Evolutionary conservation across 1,140 invertebrate species (phyloP).

Genomic region (Achroia grisella): DNA sequence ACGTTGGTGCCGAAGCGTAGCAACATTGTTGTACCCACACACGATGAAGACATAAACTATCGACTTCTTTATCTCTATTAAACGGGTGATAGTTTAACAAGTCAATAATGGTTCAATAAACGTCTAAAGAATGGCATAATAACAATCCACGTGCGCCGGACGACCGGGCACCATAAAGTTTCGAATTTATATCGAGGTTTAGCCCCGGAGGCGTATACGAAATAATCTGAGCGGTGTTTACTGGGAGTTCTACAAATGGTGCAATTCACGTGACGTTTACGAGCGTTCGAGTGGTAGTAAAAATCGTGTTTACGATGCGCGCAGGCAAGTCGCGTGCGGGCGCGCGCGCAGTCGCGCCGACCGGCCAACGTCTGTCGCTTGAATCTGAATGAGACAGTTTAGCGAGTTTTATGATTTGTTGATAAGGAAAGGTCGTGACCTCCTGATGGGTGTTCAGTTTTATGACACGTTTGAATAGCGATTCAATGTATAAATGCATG

Average conservation of each 20-base stretch:
- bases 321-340: conserved; percentile 5
- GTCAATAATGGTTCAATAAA: conserved; percentile 71
- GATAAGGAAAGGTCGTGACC: too few species aligned
- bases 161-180: conserved; percentile 49
- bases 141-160: conserved; percentile 58
- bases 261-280: conserved; percentile 70
- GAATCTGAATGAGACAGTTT: too few species aligned
- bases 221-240: conserved; percentile 67
- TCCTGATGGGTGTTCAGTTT: too few species aligned
- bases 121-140: conserved; percentile 66
- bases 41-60: conserved; percentile 66
- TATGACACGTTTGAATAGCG: too few species aligned
- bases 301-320: conserved; percentile 67
- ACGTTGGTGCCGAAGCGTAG: conserved; percentile 12
- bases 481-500: too few species aligned
- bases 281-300: conserved; percentile 68
- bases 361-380: background rate
- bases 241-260: conserved; percentile 67
- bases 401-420: too few species aligned
- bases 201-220: conserved; percentile 65
- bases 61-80: conserved; percentile 68
- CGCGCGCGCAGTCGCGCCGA: conserved; percentile 25
- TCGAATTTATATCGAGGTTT: conserved; percentile 67
- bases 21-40: conserved; percentile 32
- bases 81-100: conserved; percentile 67